A percentile compares a stretch with the other conserved stretches of the same genome.
Evolutionary conservation across 1,140 invertebrate genomes (phyloP).

Genomic region (Planococcus citri): DNA sequence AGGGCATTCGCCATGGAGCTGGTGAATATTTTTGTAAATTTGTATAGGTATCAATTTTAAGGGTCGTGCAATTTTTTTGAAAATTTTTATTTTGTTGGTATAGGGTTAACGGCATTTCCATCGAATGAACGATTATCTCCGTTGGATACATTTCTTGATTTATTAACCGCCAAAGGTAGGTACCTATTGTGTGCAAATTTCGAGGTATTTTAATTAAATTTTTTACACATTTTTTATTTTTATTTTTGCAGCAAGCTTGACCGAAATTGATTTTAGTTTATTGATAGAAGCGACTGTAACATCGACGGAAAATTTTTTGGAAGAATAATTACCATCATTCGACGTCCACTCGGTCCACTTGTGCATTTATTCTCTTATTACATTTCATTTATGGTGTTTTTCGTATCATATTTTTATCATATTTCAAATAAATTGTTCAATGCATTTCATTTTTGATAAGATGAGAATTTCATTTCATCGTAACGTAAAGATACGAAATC

Average conservation of each 20-base stretch:
- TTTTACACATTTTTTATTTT: background rate
- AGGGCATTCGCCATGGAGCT: constrained; percentile 18
- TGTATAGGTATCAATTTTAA: background rate
- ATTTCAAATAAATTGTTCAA: too few species aligned
- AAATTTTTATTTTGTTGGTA: constrained; percentile 27
- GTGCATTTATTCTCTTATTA: too few species aligned
- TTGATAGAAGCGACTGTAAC: constrained; percentile 63
- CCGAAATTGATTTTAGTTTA: constrained; percentile 66
- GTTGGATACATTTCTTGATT: constrained; percentile 66
- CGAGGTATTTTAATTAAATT: too few species aligned
- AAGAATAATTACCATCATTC: background rate
- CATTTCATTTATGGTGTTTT: background rate
- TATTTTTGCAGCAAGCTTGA: constrained; percentile 48
- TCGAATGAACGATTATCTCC: constrained; percentile 60
- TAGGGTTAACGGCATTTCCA: constrained; percentile 54
- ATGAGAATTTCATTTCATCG: too few species aligned
- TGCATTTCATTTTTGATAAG: too few species aligned
- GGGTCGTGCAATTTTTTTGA: too few species aligned
- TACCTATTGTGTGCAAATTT: background rate
- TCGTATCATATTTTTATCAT: too few species aligned
- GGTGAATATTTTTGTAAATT: constrained; percentile 14
- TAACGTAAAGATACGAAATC: too few species aligned
- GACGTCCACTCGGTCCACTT: background rate
- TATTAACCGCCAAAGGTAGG: constrained; percentile 63
- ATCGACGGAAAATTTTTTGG: constrained; percentile 41